phyloP scores from a whole-genome alignment of 1,140 invertebrate genomes.

The Euura lappo region DNA sequence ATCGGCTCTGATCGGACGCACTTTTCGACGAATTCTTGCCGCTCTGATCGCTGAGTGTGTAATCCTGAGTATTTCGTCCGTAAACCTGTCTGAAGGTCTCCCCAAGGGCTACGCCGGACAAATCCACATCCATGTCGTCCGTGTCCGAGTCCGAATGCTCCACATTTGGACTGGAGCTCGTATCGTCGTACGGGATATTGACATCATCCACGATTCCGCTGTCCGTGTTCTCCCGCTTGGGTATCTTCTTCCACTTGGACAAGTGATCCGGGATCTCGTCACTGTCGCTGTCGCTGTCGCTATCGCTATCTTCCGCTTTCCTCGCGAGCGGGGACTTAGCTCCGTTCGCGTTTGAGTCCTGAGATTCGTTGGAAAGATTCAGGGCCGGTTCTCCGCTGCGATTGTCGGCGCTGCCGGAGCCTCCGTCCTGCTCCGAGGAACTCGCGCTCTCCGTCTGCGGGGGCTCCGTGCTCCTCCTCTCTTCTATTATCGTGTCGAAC shows the following conservation, averaged over 20 bases:
- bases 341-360: neutral
- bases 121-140: constrained; percentile 13
- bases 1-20: constrained; percentile 15
- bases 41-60: constrained; percentile 14
- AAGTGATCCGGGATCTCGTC: constrained; percentile 24
- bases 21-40: neutral
- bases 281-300: constrained; percentile 31
- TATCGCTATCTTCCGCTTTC: constrained; percentile 21
- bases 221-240: constrained; percentile 66
- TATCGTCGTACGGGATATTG: constrained; percentile 31
- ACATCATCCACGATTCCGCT: constrained; percentile 52
- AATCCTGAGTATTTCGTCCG: neutral
- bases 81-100: constrained; percentile 22
- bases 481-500: constrained; percentile 13
- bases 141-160: constrained; percentile 16
- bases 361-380: neutral
- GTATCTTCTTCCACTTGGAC: constrained; percentile 36
- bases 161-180: constrained; percentile 25
- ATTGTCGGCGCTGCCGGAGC: neutral
- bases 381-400: neutral
- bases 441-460: neutral
- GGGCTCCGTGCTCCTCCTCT: constrained; percentile 9
- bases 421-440: neutral
- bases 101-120: constrained; percentile 5
- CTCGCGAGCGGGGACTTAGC: constrained; percentile 24